Conservation (phyloP, 2,888 invertebrate species). For the Perizoma flavofasciatum region DNA sequence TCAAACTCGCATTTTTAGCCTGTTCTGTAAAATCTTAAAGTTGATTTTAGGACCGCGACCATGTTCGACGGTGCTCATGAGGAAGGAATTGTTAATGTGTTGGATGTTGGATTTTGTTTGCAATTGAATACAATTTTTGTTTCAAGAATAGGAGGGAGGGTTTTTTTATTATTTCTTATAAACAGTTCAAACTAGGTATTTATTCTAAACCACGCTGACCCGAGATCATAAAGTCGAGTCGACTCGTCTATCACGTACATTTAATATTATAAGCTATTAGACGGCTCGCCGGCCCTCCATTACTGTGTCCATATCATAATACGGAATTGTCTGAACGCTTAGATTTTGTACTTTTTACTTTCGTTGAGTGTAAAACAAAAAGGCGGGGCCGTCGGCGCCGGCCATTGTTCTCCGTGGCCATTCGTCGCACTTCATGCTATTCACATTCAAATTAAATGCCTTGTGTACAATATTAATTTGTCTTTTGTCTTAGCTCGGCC, state of each 20-base stretch:
- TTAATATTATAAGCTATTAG: slow-evolving; percentile 82
- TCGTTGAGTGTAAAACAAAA: slow-evolving; percentile 76
- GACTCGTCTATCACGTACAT: slow-evolving; percentile 73
- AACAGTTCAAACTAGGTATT: slow-evolving; percentile 17
- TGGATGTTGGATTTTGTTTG: no score
- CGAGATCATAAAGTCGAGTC: slow-evolving; percentile 46
- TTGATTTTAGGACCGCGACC: no score
- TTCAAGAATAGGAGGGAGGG: neutral
- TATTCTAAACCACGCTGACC: slow-evolving; percentile 48
- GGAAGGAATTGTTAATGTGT: no score
- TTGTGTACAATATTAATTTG: slow-evolving; percentile 84
- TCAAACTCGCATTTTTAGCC: no score
- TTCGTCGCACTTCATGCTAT: slow-evolving; percentile 84
- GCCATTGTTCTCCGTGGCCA: slow-evolving; percentile 80
- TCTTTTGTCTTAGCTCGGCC: slow-evolving; percentile 79
- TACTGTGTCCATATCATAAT: slow-evolving; percentile 82
- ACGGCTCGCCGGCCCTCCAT: slow-evolving; percentile 76
- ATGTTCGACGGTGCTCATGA: no score
- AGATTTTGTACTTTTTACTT: slow-evolving; percentile 80
- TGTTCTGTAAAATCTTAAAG: no score
- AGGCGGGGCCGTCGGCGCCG: slow-evolving; percentile 78
- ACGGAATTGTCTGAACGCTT: slow-evolving; percentile 80
- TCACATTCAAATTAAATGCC: slow-evolving; percentile 84
- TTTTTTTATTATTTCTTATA: slow-evolving; percentile 2
- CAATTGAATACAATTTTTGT: neutral